A percentile compares a stretch with the other conserved stretches of the same genome.
phyloP scores from a whole-genome alignment of 2,888 invertebrate genomes.

The Spisula subtruncata region DNA sequence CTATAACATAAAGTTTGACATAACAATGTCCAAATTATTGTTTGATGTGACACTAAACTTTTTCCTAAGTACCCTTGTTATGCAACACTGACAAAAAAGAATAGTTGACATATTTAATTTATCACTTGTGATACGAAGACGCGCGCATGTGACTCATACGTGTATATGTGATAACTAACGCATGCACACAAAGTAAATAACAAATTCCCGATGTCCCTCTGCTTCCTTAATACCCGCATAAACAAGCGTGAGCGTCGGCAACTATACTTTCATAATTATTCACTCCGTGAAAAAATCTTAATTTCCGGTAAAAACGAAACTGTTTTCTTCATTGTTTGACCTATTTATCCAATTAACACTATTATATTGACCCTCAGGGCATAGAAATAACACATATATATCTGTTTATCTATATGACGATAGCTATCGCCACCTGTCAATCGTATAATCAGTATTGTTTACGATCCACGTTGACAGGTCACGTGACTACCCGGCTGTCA shows the following conservation, averaged over 20 bases:
- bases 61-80: too few species aligned
- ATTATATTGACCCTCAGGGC: background rate
- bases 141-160: too few species aligned
- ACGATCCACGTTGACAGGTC: slow-evolving; percentile 78
- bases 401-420: background rate
- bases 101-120: too few species aligned
- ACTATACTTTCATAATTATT: background rate
- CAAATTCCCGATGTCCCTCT: too few species aligned
- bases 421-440: slow-evolving; percentile 1
- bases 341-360: background rate
- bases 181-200: too few species aligned
- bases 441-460: slow-evolving; percentile 27
- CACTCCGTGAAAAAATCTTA: background rate
- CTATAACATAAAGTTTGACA: too few species aligned
- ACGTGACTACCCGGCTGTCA: slow-evolving; percentile 53
- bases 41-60: too few species aligned
- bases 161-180: too few species aligned
- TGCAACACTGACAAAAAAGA: too few species aligned
- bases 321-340: background rate
- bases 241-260: background rate
- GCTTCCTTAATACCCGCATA: slow-evolving; percentile 24
- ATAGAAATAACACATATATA: background rate
- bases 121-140: too few species aligned
- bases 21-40: too few species aligned
- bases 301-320: slow-evolving; percentile 19